Evolutionary conservation across 2,113 vertebrate genomes (phyloP).

Genomic region (Crotalus helleri): DNA sequence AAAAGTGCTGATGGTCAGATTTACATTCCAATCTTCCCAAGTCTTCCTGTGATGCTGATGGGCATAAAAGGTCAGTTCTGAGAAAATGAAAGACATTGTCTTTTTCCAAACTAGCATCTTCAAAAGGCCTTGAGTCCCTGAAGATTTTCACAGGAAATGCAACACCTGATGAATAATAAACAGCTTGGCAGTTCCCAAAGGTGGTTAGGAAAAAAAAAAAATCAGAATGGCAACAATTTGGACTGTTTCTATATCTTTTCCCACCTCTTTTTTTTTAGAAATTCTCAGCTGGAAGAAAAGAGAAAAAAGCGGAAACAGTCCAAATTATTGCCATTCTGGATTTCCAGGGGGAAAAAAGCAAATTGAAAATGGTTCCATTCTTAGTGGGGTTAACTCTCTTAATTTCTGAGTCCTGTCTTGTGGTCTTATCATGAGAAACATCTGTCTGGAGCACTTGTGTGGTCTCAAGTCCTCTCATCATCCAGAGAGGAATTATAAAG

Average conservation of each 20-base stretch:
- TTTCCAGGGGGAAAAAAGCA: not conserved
- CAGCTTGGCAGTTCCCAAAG: conserved; percentile 17
- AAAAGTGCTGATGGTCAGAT: not conserved
- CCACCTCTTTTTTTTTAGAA: conserved; percentile 2
- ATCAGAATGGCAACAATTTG: not conserved
- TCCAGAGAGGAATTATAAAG: not conserved
- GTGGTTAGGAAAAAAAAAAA: not conserved
- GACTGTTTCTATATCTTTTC: conserved; percentile 10
- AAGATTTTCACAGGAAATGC: conserved; percentile 15
- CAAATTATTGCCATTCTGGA: not conserved
- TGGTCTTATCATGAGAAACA: not conserved
- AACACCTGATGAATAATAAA: conserved; percentile 22
- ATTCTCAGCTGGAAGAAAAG: not conserved
- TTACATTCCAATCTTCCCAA: not conserved
- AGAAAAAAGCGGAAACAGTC: not conserved
- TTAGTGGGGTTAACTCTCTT: not conserved
- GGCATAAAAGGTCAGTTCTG: conserved; percentile 1
- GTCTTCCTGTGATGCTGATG: not conserved
- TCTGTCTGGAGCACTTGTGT: not conserved
- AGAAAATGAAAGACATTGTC: conserved; percentile 16
- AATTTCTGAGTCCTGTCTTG: not conserved
- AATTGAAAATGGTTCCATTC: not conserved
- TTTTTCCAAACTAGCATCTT: not conserved
- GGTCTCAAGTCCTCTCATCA: not conserved
- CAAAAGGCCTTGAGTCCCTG: not conserved